These are phyloP conservation scores for Anoura caudifer DNA, from an alignment of 2,113 vertebrate genomes.

Conservation along the genomic window DNA sequence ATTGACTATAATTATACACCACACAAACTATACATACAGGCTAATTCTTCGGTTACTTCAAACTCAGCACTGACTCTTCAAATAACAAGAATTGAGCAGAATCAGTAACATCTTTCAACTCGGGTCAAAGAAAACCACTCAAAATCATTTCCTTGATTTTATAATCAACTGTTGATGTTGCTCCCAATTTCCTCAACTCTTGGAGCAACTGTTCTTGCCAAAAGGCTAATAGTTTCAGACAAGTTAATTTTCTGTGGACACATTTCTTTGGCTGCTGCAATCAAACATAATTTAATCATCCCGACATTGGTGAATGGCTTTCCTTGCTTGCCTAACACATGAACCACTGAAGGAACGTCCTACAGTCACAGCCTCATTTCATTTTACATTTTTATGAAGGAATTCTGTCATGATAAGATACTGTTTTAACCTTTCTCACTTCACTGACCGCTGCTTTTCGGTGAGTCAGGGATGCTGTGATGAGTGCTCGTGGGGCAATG, in stretches of 20 bases:
- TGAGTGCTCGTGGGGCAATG: background rate
- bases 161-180: background rate
- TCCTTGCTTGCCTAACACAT: background rate
- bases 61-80: background rate
- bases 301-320: background rate
- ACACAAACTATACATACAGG: background rate
- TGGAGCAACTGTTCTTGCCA: background rate
- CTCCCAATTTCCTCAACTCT: background rate
- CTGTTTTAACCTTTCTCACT: background rate
- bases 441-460: background rate
- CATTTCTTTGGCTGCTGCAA: background rate
- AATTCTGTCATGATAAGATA: background rate
- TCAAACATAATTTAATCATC: background rate
- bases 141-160: background rate
- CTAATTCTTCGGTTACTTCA: background rate
- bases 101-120: background rate
- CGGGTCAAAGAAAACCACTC: background rate
- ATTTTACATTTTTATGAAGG: background rate
- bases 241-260: background rate
- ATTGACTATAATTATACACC: background rate
- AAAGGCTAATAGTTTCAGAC: background rate
- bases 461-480: background rate
- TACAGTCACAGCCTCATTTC: background rate
- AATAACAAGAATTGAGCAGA: background rate
- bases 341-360: background rate